Conservation (phyloP, 2,888 invertebrate species). For the Calameuta pallipes region DNA sequence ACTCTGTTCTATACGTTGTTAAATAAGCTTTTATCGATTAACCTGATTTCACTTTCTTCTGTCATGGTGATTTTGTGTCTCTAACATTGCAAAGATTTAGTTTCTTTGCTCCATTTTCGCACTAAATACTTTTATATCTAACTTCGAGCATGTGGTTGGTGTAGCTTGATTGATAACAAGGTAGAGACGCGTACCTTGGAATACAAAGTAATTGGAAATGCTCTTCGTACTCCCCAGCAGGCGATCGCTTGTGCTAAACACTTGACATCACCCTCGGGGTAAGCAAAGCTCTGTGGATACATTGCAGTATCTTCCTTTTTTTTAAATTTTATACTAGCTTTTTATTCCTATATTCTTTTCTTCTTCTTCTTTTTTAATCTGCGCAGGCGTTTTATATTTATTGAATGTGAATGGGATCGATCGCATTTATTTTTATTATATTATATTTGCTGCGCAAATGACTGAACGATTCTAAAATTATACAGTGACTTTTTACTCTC, state of each 20-base stretch:
- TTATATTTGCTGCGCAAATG: not conserved
- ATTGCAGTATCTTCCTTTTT: not conserved
- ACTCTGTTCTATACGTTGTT: not conserved
- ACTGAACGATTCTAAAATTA: not conserved
- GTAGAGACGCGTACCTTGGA: constrained; percentile 63
- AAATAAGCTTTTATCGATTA: not conserved
- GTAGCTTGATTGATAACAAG: constrained; percentile 63
- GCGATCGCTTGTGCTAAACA: constrained; percentile 34
- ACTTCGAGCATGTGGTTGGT: constrained; percentile 40
- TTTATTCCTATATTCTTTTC: not conserved
- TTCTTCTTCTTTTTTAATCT: not conserved
- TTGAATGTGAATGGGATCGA: not conserved
- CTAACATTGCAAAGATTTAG: not conserved
- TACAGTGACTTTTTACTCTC: not conserved
- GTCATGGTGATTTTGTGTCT: not conserved
- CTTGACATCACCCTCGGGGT: constrained; percentile 31
- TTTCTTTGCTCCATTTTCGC: not conserved
- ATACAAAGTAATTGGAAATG: constrained; percentile 64
- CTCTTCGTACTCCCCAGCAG: constrained; percentile 40
- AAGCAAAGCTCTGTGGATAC: constrained; percentile 22
- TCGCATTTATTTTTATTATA: not conserved
- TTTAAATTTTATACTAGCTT: not conserved
- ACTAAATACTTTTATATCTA: constrained; percentile 1
- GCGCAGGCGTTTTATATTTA: not conserved
- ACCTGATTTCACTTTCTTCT: not conserved